Conservation (phyloP, 2,888 invertebrate species). For the Trisateles emortualis region DNA sequence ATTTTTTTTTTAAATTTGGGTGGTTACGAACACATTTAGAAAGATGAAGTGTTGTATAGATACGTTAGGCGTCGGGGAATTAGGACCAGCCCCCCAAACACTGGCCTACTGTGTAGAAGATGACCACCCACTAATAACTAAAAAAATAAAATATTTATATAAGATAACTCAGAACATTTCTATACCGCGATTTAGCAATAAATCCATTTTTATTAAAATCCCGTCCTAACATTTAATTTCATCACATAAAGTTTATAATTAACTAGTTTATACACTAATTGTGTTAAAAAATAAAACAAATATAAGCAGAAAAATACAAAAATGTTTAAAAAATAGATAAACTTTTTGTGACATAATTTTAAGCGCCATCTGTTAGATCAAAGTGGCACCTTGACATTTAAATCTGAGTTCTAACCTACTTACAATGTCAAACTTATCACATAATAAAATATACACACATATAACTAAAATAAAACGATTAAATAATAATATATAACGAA, state of each 20-base stretch:
- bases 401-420: background rate
- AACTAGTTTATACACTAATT: background rate
- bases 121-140: constrained; percentile 59
- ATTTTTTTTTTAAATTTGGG: constrained; percentile 69
- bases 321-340: background rate
- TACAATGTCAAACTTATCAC: too few species aligned
- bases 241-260: background rate
- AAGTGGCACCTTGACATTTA: background rate
- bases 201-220: background rate
- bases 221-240: background rate
- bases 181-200: constrained; percentile 62
- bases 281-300: rapidly evolving
- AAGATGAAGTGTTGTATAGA: constrained; percentile 65
- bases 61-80: constrained; percentile 61
- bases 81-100: constrained; percentile 66
- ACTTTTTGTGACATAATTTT: background rate
- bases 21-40: constrained; percentile 73
- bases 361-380: constrained; percentile 31
- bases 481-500: background rate
- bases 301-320: background rate
- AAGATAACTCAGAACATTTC: constrained; percentile 36
- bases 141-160: constrained; percentile 16
- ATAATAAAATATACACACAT: too few species aligned
- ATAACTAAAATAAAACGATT: background rate
- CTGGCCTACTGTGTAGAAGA: constrained; percentile 78